Evolutionary conservation across 2,888 invertebrate genomes (phyloP).

Genomic region (Nemotelus pantherinus): DNA sequence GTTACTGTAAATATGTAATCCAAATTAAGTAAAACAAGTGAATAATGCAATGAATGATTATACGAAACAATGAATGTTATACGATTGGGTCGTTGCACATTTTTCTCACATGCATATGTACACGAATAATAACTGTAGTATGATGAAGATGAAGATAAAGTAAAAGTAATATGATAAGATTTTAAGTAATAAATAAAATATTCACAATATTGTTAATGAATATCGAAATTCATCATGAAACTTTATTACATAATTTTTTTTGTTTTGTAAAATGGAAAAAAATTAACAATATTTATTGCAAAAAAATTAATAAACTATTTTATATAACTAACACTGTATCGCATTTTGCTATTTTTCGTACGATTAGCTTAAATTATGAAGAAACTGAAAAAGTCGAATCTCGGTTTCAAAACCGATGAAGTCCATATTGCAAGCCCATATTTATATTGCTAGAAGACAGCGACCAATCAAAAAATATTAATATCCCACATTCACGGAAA

Average conservation of each 20-base stretch:
- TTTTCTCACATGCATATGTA: background rate
- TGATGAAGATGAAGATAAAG: background rate
- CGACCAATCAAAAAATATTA: too few species aligned
- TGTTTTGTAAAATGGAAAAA: conserved; percentile 37
- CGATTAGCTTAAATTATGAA: too few species aligned
- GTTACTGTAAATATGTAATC: conserved; percentile 31
- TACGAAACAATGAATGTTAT: too few species aligned
- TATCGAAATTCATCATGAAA: conserved; percentile 36
- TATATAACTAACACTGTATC: conserved; percentile 7
- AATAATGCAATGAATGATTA: background rate
- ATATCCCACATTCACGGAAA: too few species aligned
- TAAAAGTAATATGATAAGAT: background rate
- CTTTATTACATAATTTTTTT: conserved; percentile 23
- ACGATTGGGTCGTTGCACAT: too few species aligned
- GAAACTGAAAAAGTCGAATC: too few species aligned
- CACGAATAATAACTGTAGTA: background rate
- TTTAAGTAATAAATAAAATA: conserved; percentile 2
- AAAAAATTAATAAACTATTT: conserved; percentile 42
- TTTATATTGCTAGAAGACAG: too few species aligned
- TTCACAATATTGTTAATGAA: conserved; percentile 33
- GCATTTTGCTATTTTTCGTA: too few species aligned
- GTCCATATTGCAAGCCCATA: too few species aligned
- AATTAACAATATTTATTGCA: conserved; percentile 42
- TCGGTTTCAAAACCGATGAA: too few species aligned
- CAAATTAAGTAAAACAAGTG: conserved; percentile 1